phyloP scores from a whole-genome alignment of 37 sponge, comb jelly and placozoan genomes.

The Cladorhizidae sp. region DNA sequence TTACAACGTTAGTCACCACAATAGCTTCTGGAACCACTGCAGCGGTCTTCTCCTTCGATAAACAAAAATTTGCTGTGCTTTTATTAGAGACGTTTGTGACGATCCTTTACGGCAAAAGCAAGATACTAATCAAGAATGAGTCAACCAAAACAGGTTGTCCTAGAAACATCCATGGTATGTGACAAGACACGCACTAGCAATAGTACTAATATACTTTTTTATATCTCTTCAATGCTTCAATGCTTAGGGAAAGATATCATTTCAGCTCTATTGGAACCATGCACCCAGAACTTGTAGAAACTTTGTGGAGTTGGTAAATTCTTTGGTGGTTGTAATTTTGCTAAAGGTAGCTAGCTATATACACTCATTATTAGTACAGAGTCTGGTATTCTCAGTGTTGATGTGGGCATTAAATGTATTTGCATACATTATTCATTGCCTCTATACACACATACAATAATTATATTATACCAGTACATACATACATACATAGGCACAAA shows the following conservation, averaged over 20 bases:
- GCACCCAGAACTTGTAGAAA: conserved; percentile 94
- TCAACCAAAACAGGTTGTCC: conserved; percentile 54
- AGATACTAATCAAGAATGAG: background rate
- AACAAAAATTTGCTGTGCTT: background rate
- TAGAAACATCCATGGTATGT: conserved; percentile 84
- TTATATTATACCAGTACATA: background rate
- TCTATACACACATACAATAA: background rate
- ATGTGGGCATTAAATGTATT: too few species aligned
- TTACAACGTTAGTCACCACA: too few species aligned
- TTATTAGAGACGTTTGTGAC: background rate
- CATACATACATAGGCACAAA: conserved; percentile 47
- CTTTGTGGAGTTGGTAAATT: conserved; percentile 83
- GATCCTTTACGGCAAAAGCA: background rate
- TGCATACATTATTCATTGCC: too few species aligned
- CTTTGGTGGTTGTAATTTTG: background rate
- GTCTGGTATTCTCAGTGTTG: too few species aligned
- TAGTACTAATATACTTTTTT: background rate
- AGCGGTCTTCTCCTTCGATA: too few species aligned
- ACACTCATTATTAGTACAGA: too few species aligned
- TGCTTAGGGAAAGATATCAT: conserved; percentile 72
- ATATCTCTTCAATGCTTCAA: background rate
- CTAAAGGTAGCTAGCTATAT: too few species aligned
- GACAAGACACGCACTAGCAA: background rate
- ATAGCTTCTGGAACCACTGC: too few species aligned
- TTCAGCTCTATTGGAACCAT: conserved; percentile 97